phyloP scores from a whole-genome alignment of 92 coral and sea anemone species.

The Epizoanthus rinbou region DNA sequence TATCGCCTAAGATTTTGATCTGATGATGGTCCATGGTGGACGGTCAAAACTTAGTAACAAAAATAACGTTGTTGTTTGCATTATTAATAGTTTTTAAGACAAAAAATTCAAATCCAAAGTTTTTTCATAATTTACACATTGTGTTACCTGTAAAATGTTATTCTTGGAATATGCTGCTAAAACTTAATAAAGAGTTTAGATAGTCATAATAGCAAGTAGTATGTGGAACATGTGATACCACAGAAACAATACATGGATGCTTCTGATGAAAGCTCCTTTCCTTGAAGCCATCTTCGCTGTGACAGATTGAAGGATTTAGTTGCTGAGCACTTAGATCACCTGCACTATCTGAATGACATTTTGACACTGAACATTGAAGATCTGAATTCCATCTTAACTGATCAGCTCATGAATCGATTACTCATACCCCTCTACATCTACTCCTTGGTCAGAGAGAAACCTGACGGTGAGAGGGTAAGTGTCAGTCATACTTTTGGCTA shows the following conservation, averaged over 20 bases:
- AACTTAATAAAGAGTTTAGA: not conserved
- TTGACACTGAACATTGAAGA: constrained; percentile 83
- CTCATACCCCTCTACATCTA: constrained; percentile 91
- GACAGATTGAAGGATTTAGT: constrained; percentile 91
- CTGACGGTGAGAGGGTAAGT: constrained; percentile 61
- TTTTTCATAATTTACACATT: too few relatives aligned
- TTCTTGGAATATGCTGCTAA: too few relatives aligned
- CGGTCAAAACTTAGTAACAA: too few relatives aligned
- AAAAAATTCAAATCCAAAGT: too few relatives aligned
- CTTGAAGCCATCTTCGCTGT: constrained; percentile 85
- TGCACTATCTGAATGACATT: constrained; percentile 93
- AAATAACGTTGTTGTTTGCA: too few relatives aligned
- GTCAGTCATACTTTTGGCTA: too few relatives aligned
- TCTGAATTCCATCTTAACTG: constrained; percentile 84
- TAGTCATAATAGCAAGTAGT: not conserved
- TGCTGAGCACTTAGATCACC: constrained; percentile 96
- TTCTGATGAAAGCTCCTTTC: not conserved
- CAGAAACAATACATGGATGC: not conserved
- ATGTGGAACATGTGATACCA: not conserved
- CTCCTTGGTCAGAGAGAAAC: constrained; percentile 72
- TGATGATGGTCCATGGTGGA: too few relatives aligned
- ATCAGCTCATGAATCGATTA: constrained; percentile 82
- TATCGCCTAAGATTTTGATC: too few relatives aligned
- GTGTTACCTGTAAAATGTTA: too few relatives aligned
- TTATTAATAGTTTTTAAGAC: too few relatives aligned